Evolutionary conservation across 2,113 vertebrate genomes (phyloP).

Genomic region (Peucedramus taeniatus): DNA sequence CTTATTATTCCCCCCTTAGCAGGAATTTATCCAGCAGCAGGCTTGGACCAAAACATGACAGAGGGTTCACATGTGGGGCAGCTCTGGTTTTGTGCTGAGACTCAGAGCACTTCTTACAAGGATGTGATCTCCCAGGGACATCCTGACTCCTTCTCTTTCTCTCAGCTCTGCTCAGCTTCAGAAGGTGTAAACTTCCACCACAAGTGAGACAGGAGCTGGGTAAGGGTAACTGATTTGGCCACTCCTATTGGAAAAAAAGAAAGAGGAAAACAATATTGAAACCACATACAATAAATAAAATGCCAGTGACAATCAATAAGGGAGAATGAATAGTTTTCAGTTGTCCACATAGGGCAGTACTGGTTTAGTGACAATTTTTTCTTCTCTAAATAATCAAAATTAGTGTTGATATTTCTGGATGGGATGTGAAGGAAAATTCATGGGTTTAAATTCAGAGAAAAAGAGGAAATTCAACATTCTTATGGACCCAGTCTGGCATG

Average conservation of each 20-base stretch:
- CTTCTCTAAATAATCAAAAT: background rate
- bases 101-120: background rate
- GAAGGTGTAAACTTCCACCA: conserved; percentile 23
- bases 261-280: background rate
- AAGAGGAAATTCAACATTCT: background rate
- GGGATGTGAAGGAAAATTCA: background rate
- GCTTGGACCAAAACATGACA: background rate
- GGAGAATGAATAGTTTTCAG: background rate
- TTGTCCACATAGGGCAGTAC: background rate
- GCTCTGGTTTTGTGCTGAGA: background rate
- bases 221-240: background rate
- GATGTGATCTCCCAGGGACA: background rate
- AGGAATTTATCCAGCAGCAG: background rate
- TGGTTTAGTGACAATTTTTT: background rate
- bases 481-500: background rate
- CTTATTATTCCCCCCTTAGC: background rate
- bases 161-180: background rate
- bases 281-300: background rate
- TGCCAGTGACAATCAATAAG: background rate
- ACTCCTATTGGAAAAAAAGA: background rate
- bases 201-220: background rate
- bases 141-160: background rate
- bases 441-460: background rate
- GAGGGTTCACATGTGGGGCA: too few relatives aligned
- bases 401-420: background rate